Base-by-base conservation (phyloP, 2,113 vertebrate species). In the Ursus arctos region DNA sequence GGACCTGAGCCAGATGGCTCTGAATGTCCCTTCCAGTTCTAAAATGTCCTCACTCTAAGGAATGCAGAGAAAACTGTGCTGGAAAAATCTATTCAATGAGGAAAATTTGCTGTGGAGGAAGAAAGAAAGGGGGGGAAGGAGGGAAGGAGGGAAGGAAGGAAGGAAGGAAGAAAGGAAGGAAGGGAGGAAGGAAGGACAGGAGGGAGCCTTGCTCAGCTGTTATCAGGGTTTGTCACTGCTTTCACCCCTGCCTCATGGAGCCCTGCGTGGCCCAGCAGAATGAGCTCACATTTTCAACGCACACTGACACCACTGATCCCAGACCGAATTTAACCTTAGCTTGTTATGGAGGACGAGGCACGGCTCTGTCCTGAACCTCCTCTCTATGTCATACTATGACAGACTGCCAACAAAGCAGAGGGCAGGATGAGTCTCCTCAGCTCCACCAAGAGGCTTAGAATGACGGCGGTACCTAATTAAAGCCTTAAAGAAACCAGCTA, bases 401-500 rank as follows among this genome's bases (percentile, higher is more conserved):
- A 83, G 67, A 79, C 40, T 40, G 59, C 55, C 51, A 63, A 26
- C 13, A 33, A 36, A 33, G 28, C 7, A 94, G 49, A 51, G 69
- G 43, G 59, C 63, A 13, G n/a, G 13, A n/a, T 53, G 61, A 24
- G 11, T 53, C 19, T 33, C 19, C 77, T 74, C 13, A 80, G 43
- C 9, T 88, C 57, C 11, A 89, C 36, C 33, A 33, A 77, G 49
- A 92, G 53, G 40, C 33, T 90, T 81, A 61, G 15, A 53, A 59
- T 18, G 28, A 91, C 5, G 10, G n/a, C 55, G 6, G 18, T 47
- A 76, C 13, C 77, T 94, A 65, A 97, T 26, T 89, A 36, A 96
- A 87, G 16, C 49, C 84, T 95, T 84, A 61, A 79, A 94, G 79
- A 97, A 92, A 49, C 21, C 57, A 36, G 26, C 24, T 61, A 61